Percentiles rank a stretch among this genome's conserved stretches.
Conservation (phyloP, 2,888 invertebrate genomes). For the Eupithecia insigniata region DNA sequence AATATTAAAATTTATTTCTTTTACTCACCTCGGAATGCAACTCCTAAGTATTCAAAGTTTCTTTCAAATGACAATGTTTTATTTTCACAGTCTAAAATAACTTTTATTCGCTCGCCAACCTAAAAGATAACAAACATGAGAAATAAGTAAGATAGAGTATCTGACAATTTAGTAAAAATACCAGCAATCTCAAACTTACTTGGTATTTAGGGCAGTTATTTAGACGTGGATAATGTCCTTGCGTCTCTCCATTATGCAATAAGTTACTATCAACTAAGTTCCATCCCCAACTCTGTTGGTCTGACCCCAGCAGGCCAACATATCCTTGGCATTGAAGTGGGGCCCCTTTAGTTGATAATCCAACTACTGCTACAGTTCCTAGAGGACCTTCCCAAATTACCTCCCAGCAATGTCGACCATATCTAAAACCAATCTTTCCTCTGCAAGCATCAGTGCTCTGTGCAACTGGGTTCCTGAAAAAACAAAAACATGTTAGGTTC, state of each 20-base stretch:
- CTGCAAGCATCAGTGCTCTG: constrained; percentile 98
- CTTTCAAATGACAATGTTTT: constrained; percentile 98
- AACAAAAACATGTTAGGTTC: not conserved
- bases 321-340: constrained; percentile 97
- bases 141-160: not conserved
- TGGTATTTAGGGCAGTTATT: constrained; percentile 99
- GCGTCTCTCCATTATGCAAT: constrained; percentile 97
- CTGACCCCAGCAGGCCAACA: constrained; percentile 96
- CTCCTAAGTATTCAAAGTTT: constrained; percentile 98
- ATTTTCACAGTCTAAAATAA: constrained; percentile 98
- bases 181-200: constrained; percentile 77
- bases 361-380: constrained; percentile 98
- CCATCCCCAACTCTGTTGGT: constrained; percentile 99
- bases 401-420: constrained; percentile 98
- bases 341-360: constrained; percentile 97
- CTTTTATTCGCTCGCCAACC: constrained; percentile 98
- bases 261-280: constrained; percentile 99
- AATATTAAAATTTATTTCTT: not conserved
- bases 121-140: constrained; percentile 58
- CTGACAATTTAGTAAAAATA: not conserved
- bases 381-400: constrained; percentile 99
- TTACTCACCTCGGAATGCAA: constrained; percentile 94
- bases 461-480: constrained; percentile 95
- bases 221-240: constrained; percentile 95
- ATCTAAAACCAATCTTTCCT: constrained; percentile 94